phyloP scores from a whole-genome alignment of 2,797 vertebrate species.

The Erethizon dorsatum region DNA sequence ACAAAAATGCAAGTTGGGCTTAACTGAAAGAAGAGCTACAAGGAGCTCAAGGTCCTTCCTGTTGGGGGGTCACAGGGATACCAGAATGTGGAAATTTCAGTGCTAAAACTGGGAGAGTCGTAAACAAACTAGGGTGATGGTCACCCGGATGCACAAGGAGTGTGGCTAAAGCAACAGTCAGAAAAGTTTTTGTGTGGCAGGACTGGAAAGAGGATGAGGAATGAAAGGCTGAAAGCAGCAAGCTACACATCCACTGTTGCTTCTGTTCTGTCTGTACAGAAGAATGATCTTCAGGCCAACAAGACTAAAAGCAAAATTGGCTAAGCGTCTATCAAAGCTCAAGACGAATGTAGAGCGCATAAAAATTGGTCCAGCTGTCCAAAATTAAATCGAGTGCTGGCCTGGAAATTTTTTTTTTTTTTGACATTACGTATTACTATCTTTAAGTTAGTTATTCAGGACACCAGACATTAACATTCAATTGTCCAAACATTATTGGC shows the following conservation, averaged over 20 bases:
- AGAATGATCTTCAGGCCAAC: conserved; percentile 30
- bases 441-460: too few species aligned
- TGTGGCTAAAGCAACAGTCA: background rate
- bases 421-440: too few species aligned
- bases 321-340: conserved; percentile 24
- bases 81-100: background rate
- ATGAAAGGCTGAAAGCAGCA: background rate
- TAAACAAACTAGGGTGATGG: background rate
- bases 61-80: background rate
- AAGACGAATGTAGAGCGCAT: conserved; percentile 10
- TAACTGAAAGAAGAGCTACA: background rate
- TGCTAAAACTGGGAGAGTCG: background rate
- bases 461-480: too few species aligned
- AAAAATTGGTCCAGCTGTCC: background rate
- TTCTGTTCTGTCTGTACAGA: conserved; percentile 67
- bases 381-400: conserved; percentile 56
- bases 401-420: background rate
- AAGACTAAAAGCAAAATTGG: conserved; percentile 54
- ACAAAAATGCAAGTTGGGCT: background rate
- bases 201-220: background rate
- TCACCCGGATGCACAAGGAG: background rate
- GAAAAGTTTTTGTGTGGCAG: background rate
- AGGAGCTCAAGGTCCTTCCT: background rate
- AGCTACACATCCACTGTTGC: background rate
- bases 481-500: too few species aligned